A percentile compares a stretch with the other conserved stretches of the same genome.
phyloP scores from a whole-genome alignment of 2,888 invertebrate genomes.

The Platycheirus rosarum region DNA sequence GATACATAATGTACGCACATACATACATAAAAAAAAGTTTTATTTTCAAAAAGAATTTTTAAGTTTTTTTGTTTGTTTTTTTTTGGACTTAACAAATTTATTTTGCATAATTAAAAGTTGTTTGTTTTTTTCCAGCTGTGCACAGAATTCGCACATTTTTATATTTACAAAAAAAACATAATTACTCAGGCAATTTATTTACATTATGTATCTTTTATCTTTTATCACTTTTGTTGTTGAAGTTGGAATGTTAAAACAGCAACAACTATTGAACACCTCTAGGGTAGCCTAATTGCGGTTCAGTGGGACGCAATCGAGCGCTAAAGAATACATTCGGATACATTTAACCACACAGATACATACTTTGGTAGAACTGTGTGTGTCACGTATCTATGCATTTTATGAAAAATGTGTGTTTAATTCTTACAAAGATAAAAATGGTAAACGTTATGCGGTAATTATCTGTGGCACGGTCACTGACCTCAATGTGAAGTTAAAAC shows the following conservation, averaged over 20 bases:
- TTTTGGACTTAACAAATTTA: constrained; percentile 38
- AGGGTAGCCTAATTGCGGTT: constrained; percentile 6
- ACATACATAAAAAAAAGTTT: too few species aligned
- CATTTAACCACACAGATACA: constrained; percentile 16
- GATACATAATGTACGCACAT: background rate
- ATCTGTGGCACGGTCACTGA: constrained; percentile 57
- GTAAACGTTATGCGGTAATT: constrained; percentile 61
- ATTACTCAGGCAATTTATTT: background rate
- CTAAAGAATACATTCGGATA: background rate
- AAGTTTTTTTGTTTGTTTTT: too few species aligned
- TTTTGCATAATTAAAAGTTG: constrained; percentile 59
- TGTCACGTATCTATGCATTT: constrained; percentile 13
- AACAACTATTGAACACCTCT: background rate
- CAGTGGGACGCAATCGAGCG: too few species aligned
- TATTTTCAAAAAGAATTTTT: constrained; percentile 8
- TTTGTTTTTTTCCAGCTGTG: constrained; percentile 37
- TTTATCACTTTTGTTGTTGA: constrained; percentile 17
- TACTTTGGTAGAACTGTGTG: constrained; percentile 5
- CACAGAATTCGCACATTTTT: constrained; percentile 21
- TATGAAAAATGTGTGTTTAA: constrained; percentile 39
- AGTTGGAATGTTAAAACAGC: background rate
- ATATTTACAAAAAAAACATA: background rate
- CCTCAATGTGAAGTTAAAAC: constrained; percentile 44
- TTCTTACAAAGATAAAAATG: constrained; percentile 60
- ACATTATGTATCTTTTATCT: background rate